These are phyloP conservation scores for Drosophila quinaria DNA, from an alignment of 2,888 invertebrate species.

Conservation along the genomic window DNA sequence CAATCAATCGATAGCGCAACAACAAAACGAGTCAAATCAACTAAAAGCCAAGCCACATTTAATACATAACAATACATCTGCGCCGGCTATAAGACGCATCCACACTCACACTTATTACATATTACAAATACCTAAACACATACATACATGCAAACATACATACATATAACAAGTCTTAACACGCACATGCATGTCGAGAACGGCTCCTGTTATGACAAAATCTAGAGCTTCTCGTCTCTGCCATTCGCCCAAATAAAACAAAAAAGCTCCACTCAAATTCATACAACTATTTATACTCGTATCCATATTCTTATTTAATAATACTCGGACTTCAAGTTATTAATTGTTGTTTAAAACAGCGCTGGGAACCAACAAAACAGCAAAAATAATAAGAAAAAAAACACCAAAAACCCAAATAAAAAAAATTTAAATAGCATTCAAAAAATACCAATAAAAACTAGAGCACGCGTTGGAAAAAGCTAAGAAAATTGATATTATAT, in stretches of 20 bases:
- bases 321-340: background rate
- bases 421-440: slow-evolving; percentile 2
- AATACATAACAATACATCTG: slow-evolving; percentile 41
- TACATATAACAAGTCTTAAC: slow-evolving; percentile 13
- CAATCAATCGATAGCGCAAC: slow-evolving; percentile 56
- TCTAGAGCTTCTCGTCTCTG: slow-evolving; percentile 31
- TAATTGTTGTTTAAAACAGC: slow-evolving; percentile 33
- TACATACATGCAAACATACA: slow-evolving; percentile 5
- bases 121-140: background rate
- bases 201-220: slow-evolving; percentile 42
- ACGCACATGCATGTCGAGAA: slow-evolving; percentile 45
- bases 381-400: slow-evolving; percentile 18
- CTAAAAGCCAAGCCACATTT: slow-evolving; percentile 42
- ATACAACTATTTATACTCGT: slow-evolving; percentile 1
- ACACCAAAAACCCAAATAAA: slow-evolving; percentile 3
- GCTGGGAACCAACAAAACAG: slow-evolving; percentile 52
- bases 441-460: slow-evolving; percentile 13
- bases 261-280: slow-evolving; percentile 40
- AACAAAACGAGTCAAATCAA: slow-evolving; percentile 47
- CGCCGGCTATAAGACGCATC: slow-evolving; percentile 38
- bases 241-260: slow-evolving; percentile 16
- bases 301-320: slow-evolving; percentile 6
- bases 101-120: slow-evolving; percentile 1
- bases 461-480: slow-evolving; percentile 13
- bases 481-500: slow-evolving; percentile 9